A percentile compares a stretch with the other conserved stretches of the same genome.
These are phyloP conservation scores for Mamestra brassicae DNA, from an alignment of 2,888 invertebrate genomes.

Conservation along the genomic window DNA sequence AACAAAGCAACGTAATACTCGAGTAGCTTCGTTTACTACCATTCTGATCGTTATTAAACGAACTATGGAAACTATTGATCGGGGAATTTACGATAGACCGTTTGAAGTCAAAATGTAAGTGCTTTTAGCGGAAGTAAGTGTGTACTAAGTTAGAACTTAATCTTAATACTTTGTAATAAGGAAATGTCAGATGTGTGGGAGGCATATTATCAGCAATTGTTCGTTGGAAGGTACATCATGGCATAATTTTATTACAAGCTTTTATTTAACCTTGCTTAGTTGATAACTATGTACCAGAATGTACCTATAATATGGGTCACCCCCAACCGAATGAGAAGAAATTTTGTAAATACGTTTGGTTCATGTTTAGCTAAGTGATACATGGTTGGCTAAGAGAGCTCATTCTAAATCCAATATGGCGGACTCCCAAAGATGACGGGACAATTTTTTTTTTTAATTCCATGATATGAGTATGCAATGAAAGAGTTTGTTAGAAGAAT, in stretches of 20 bases:
- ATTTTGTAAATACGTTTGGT: no score
- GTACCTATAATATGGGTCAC: no score
- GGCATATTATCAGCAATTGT: background rate
- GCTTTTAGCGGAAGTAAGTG: slow-evolving; percentile 1
- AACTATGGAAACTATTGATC: slow-evolving; percentile 58
- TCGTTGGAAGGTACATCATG: no score
- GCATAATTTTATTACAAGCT: background rate
- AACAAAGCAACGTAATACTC: slow-evolving; percentile 57
- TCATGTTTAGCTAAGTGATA: no score
- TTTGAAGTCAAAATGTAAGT: slow-evolving; percentile 39
- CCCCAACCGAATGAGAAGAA: no score
- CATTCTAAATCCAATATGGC: no score
- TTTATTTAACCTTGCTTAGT: background rate
- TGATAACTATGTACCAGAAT: no score
- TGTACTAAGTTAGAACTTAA: slow-evolving; percentile 1
- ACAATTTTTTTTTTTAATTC: background rate
- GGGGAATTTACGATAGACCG: slow-evolving; percentile 42
- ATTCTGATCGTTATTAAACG: slow-evolving; percentile 58
- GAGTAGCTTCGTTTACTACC: slow-evolving; percentile 52
- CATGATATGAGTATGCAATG: no score
- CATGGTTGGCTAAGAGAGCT: no score
- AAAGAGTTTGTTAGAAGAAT: no score
- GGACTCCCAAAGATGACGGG: no score
- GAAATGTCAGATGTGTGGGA: background rate
- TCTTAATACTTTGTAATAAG: slow-evolving; percentile 6